A percentile compares a stretch with the other conserved stretches of the same genome.
phyloP scores from a whole-genome alignment of 2,888 invertebrate species.

The Sialis fuliginosa region DNA sequence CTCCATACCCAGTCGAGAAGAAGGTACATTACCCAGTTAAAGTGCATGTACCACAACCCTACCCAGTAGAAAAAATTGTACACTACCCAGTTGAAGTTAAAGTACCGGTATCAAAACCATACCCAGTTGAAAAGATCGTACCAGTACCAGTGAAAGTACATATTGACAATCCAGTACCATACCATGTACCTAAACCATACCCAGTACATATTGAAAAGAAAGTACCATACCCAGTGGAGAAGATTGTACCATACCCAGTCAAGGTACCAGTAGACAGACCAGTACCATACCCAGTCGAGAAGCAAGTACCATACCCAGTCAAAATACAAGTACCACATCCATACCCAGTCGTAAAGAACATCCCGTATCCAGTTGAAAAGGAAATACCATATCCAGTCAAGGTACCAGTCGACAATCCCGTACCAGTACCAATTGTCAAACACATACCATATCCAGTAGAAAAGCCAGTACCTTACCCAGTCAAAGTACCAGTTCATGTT shows the following conservation, averaged over 20 bases:
- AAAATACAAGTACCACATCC: constrained; percentile 44
- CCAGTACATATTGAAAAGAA: constrained; percentile 51
- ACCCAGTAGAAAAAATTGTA: constrained; percentile 48
- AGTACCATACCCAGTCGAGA: constrained; percentile 50
- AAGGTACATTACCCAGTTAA: constrained; percentile 50
- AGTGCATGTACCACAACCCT: constrained; percentile 47
- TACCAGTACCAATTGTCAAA: constrained; percentile 43
- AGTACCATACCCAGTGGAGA: constrained; percentile 55
- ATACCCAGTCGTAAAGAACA: constrained; percentile 40
- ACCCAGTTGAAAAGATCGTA: constrained; percentile 52
- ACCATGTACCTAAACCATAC: constrained; percentile 41
- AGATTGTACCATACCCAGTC: constrained; percentile 39
- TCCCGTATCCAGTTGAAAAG: constrained; percentile 46
- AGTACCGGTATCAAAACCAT: constrained; percentile 49
- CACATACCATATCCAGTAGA: constrained; percentile 40
- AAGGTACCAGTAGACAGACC: constrained; percentile 45
- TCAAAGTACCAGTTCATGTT: constrained; percentile 43
- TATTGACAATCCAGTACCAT: constrained; percentile 44
- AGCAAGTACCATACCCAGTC: constrained; percentile 51
- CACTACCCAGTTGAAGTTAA: constrained; percentile 49
- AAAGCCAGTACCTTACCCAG: constrained; percentile 41
- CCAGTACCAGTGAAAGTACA: constrained; percentile 46
- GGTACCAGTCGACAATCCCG: constrained; percentile 47
- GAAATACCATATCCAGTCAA: constrained; percentile 40
- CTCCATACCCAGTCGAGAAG: constrained; percentile 50